Evolutionary conservation across 2,797 vertebrate genomes (phyloP).

Genomic region (Brachyrhaphis roseni): DNA sequence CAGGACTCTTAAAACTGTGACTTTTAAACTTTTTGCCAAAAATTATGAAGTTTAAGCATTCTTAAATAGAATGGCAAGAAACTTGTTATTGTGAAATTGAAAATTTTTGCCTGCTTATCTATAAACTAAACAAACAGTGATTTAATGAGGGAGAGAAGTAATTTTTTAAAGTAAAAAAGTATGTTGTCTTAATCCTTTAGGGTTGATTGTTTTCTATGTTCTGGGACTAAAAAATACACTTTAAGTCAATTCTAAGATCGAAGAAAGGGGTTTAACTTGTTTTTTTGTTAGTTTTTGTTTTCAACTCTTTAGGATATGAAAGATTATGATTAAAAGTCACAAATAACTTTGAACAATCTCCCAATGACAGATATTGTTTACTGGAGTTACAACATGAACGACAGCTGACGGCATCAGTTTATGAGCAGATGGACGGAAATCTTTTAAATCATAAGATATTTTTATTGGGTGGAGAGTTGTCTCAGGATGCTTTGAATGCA

Average conservation of each 20-base stretch:
- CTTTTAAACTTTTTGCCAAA: background rate
- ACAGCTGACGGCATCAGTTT: too few species aligned
- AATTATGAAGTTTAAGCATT: background rate
- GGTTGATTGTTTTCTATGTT: background rate
- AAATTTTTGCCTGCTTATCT: background rate
- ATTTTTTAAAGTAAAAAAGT: background rate
- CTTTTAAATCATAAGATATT: slow-evolving; percentile 19
- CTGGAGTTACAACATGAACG: background rate
- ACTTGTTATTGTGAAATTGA: background rate
- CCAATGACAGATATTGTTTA: background rate
- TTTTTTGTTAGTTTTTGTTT: too few species aligned
- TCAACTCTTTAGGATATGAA: background rate
- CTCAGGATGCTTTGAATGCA: slow-evolving; percentile 28
- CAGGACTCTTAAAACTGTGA: background rate
- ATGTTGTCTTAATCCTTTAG: background rate
- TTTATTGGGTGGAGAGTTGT: slow-evolving; percentile 19
- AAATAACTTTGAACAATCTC: background rate
- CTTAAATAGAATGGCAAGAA: background rate
- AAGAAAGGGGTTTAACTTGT: background rate
- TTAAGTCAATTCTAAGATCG: background rate
- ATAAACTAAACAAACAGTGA: background rate
- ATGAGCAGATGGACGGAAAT: background rate
- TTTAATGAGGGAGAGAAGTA: background rate
- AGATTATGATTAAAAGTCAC: background rate
- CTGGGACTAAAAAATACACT: background rate